Percentiles rank a stretch among this genome's conserved stretches.
phyloP scores from a whole-genome alignment of 2,888 invertebrate genomes.

The Epirrhoe tristata region DNA sequence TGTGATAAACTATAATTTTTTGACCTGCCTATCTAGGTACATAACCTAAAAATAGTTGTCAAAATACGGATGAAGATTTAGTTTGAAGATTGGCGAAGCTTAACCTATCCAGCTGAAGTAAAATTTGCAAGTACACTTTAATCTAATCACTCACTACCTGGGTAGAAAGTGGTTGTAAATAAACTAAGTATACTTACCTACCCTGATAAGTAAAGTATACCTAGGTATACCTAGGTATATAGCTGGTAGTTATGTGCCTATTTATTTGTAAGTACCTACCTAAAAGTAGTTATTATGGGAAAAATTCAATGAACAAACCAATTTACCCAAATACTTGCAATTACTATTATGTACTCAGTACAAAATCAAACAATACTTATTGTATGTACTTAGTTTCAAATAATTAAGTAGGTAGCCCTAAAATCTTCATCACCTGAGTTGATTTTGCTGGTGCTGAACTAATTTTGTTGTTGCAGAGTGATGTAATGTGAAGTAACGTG shows the following conservation, averaged over 20 bases:
- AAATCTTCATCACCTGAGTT: background rate
- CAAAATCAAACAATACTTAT: too few species aligned
- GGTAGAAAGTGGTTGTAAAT: background rate
- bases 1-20: slow-evolving; percentile 13
- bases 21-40: slow-evolving; percentile 25
- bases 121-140: background rate
- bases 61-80: slow-evolving; percentile 8
- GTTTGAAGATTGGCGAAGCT: background rate
- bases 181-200: background rate
- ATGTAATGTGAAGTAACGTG: slow-evolving; percentile 72
- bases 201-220: background rate
- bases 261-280: background rate
- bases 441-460: background rate
- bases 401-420: background rate
- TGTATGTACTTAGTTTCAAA: too few species aligned
- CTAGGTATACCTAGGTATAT: background rate
- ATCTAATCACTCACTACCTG: background rate
- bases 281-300: background rate
- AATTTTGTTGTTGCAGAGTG: slow-evolving; percentile 57
- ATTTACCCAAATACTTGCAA: too few species aligned
- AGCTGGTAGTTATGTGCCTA: too few species aligned
- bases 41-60: slow-evolving; percentile 24
- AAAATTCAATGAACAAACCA: too few species aligned
- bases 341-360: too few species aligned
- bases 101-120: background rate